A percentile compares a stretch with the other conserved stretches of the same genome.
These are phyloP conservation scores for Diorhabda carinulata DNA, from an alignment of 1,140 invertebrate species.

Conservation along the genomic window DNA sequence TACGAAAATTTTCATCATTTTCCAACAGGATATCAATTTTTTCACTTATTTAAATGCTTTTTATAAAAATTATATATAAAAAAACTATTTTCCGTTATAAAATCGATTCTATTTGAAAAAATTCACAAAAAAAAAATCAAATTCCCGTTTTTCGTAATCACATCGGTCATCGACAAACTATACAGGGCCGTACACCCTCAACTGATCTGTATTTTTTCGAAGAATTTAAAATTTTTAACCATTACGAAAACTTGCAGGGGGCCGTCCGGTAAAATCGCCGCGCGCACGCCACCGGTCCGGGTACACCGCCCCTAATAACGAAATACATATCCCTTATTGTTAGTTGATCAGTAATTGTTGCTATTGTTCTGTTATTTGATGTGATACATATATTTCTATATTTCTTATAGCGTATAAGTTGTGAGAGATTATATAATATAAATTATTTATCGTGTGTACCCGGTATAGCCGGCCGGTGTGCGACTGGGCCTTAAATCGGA, in stretches of 20 bases:
- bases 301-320: constrained; percentile 43
- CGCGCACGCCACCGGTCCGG: constrained; percentile 9
- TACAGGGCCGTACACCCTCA: too few relatives aligned
- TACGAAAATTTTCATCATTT: too few relatives aligned
- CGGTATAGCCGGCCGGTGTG: constrained; percentile 22
- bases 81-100: too few relatives aligned
- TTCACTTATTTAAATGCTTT: too few relatives aligned
- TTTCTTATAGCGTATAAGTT: constrained; percentile 46
- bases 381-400: constrained; percentile 47
- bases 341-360: constrained; percentile 47
- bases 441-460: constrained; percentile 34
- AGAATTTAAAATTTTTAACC: neutral
- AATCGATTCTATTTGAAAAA: too few relatives aligned
- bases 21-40: too few relatives aligned
- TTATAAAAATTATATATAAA: too few relatives aligned
- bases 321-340: constrained; percentile 50
- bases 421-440: constrained; percentile 40
- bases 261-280: constrained; percentile 39
- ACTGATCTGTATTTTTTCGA: neutral
- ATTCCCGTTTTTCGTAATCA: too few relatives aligned
- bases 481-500: constrained; percentile 5
- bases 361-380: constrained; percentile 48
- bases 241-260: constrained; percentile 26
- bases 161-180: too few relatives aligned
- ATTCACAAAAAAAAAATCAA: too few relatives aligned